Base-by-base conservation (phyloP, 2,888 invertebrate species). In the Keiferia lycopersicella region DNA sequence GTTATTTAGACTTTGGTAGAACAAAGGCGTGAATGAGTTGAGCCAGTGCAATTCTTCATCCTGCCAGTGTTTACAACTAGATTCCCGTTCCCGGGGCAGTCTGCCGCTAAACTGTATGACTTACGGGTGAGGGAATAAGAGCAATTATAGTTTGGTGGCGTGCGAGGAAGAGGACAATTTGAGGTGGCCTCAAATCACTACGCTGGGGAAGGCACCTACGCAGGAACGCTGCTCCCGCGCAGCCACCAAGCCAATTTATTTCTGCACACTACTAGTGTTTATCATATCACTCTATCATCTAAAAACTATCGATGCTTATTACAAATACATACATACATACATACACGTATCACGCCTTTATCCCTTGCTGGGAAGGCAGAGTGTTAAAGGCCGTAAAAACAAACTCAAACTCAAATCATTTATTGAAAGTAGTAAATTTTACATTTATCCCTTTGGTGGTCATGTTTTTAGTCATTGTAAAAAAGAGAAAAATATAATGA, bases 91-190 rank as follows among this genome's bases (percentile, higher is more conserved):
- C 80, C 79, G 81, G 74, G 81, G 69, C 66, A 72, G 68, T 65
- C 64, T 70, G 71, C 69, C 79, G 79, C 66, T 69, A 76, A 73
- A 84, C 83, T 83, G 79, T 74, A 73, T 75, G 75, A 77, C 84
- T 82, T 91, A 80, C 81, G 65, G 67, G 67, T 69, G 72, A 76
- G 77, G 76, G 72, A 73, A 84, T 86, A 89, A 74, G 81, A 79
- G 78, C 79, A 84, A 81, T 83, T 84, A 86, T 87, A 73, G 78
- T 67, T 66, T 75, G 77, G 73, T 76, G 69, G 70, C 67, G 68
- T 68, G 84, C 74, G 83, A 89, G 91, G 91, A 91, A 87, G 90
- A 80, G 81, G 71, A 80, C 90, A 88, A 91, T 91, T 91, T 90
- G 85, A 78, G 75, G 76, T 86, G 91, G 87, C 91, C 91, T 91